These are phyloP conservation scores for Eilema sororculum DNA, from an alignment of 2,888 invertebrate genomes.

Conservation along the genomic window DNA sequence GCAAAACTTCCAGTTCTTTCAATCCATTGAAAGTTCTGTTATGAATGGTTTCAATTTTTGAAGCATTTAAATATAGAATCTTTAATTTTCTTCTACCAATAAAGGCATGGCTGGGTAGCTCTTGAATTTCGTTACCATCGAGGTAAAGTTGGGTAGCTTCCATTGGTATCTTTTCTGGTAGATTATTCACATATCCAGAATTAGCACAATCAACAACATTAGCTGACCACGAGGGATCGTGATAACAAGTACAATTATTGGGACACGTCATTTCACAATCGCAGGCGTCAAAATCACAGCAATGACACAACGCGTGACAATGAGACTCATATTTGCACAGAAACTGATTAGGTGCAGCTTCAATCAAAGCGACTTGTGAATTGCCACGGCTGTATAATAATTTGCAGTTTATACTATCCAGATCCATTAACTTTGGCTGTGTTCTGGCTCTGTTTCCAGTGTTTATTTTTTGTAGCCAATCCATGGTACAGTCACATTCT, in stretches of 20 bases:
- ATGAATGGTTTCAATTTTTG: constrained; percentile 92
- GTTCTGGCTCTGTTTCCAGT: constrained; percentile 91
- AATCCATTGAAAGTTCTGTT: constrained; percentile 95
- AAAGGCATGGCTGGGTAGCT: constrained; percentile 93
- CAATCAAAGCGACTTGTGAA: constrained; percentile 91
- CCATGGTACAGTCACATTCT: constrained; percentile 96
- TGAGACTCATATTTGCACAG: constrained; percentile 94
- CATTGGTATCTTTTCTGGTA: constrained; percentile 95
- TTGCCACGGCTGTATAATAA: constrained; percentile 92
- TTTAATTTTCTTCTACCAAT: constrained; percentile 93
- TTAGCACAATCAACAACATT: constrained; percentile 94
- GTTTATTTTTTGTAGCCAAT: constrained; percentile 95
- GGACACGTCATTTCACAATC: constrained; percentile 98
- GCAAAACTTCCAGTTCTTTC: constrained; percentile 91
- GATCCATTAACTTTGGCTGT: constrained; percentile 93
- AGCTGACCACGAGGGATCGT: constrained; percentile 94
- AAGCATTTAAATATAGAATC: constrained; percentile 92
- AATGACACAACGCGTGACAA: constrained; percentile 95
- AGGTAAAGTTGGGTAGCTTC: constrained; percentile 95
- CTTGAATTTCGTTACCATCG: constrained; percentile 93
- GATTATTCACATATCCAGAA: constrained; percentile 89
- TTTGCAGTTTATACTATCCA: constrained; percentile 94
- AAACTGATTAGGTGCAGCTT: constrained; percentile 93
- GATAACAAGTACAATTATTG: constrained; percentile 94
- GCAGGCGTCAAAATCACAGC: constrained; percentile 96